These are phyloP conservation scores for Anthopleura xanthogrammica DNA, from an alignment of 92 coral and sea anemone genomes.

Conservation along the genomic window DNA sequence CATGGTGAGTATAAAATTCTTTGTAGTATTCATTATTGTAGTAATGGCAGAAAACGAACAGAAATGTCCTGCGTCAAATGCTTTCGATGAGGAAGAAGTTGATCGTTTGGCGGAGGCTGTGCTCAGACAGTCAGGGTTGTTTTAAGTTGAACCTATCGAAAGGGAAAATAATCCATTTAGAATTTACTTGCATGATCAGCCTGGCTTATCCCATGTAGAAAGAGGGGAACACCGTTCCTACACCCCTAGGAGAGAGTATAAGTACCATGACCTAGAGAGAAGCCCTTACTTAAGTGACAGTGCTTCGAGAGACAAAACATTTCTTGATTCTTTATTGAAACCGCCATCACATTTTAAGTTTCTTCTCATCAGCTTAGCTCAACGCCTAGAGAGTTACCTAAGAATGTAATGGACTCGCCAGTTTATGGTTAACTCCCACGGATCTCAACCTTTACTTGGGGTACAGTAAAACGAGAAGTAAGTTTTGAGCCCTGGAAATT, in stretches of 20 bases:
- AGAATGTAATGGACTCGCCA: not conserved
- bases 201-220: not conserved
- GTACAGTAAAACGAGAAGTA: slow-evolving; percentile 1
- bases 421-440: slow-evolving; percentile 14
- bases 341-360: not conserved
- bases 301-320: not conserved
- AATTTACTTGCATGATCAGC: not conserved
- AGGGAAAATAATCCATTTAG: not conserved
- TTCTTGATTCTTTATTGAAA: not conserved
- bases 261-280: not conserved
- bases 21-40: not conserved
- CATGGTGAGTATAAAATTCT: slow-evolving; percentile 4
- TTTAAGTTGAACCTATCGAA: not conserved
- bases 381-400: not conserved
- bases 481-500: slow-evolving; percentile 19
- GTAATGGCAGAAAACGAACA: slow-evolving; percentile 6
- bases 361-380: not conserved
- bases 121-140: not conserved
- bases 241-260: not conserved
- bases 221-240: not conserved
- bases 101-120: slow-evolving; percentile 10
- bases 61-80: not conserved
- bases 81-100: not conserved
- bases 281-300: not conserved
- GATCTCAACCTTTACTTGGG: slow-evolving; percentile 14